Base-by-base conservation (phyloP, 2,797 vertebrate genomes). In the Todus mexicanus region DNA sequence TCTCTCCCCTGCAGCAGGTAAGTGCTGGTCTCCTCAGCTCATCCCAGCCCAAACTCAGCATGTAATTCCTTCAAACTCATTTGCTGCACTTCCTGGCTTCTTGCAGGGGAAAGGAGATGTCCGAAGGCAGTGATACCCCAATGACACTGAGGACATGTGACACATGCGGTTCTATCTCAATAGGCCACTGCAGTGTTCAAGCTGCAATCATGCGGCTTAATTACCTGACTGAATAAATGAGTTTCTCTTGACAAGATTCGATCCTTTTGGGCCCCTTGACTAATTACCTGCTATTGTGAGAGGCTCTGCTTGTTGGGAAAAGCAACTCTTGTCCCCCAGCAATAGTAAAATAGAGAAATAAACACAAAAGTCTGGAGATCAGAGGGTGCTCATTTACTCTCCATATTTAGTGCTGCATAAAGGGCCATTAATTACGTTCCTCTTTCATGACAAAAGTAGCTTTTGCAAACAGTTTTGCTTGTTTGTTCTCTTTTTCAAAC, bases 281-380 rank as follows among this genome's bases (percentile, higher is more conserved):
- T 97, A 96, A 97, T 97, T 97, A 87, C 92, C 86, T 96, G 80
- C 92, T 95, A 94, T 97, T 97, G 94, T 96, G 91, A 88, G 74
- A 92, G 43, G 81, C 76, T 42, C 61, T 61, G 73, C 93, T 78
- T 87, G 60, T 87, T 91, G 92, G 75, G 73, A 87, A 96, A 94
- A 92, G 65, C 92, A 89, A 64, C 86, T 85, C 77, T 92, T 82
- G 78, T 96, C 84, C 88, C 82, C 40, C 84, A 95, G 79, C 88
- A 88, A 77, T 84, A 78, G 76, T 51, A 84, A 96, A 95, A 96
- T 57, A 92, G 74, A 89, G 74, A 93, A 92, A 90, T 89, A 93
- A 93, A 94, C 69, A 94, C 75, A 83, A 56, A 74, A 90, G 68
- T 88, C 84, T 90, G 80, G 87, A 90, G 95, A 94, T 91, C 79